Conservation (phyloP, 2,113 vertebrate genomes). For the Tringa solitaria region DNA sequence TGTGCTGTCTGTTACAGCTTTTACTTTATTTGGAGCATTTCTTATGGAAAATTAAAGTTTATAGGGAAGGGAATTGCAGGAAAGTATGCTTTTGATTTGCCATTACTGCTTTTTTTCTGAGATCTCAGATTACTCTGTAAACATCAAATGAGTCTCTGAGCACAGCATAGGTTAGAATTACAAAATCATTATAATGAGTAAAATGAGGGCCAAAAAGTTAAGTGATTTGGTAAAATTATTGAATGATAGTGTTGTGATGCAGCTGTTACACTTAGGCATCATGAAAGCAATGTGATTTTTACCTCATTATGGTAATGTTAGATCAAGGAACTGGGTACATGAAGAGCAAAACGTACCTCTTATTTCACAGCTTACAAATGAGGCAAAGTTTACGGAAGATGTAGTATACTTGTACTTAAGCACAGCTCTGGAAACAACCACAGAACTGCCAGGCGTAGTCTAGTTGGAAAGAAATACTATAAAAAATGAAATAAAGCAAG, state of each 20-base stretch:
- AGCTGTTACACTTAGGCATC: background rate
- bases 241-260: background rate
- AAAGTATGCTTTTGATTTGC: conserved; percentile 17
- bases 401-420: background rate
- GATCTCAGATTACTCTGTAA: background rate
- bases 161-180: background rate
- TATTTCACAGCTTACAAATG: background rate
- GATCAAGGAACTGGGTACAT: background rate
- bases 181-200: background rate
- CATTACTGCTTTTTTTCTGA: conserved; percentile 7
- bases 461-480: background rate
- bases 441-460: background rate
- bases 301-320: background rate
- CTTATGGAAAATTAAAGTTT: background rate
- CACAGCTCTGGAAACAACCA: background rate
- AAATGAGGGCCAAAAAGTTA: conserved; percentile 6
- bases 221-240: background rate
- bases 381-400: background rate
- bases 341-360: background rate
- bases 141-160: background rate
- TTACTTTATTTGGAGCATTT: background rate
- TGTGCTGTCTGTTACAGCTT: background rate
- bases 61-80: background rate
- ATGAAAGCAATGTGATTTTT: conserved; percentile 7
- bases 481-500: background rate